Evolutionary conservation across 2,888 invertebrate genomes (phyloP), one percentile per base, ranked within the genome.

Genomic region (Melanargia galathea): DNA sequence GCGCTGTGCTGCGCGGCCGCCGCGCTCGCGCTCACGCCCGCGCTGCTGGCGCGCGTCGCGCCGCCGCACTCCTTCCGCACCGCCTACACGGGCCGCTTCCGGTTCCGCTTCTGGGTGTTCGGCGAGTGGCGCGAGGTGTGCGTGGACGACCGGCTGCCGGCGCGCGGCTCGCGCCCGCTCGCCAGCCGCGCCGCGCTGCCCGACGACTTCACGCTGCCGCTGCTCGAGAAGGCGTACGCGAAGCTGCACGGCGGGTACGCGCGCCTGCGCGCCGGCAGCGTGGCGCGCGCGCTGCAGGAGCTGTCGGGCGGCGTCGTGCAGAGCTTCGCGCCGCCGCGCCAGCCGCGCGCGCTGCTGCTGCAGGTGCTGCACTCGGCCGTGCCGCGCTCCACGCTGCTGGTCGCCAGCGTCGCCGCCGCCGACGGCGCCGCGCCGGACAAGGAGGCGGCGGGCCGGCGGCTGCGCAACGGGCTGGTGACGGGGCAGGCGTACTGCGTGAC

Each of bases 201-300:
- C 30, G 73, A 75, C 64, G 95, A 96, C 84, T 96, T 95, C 91
- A 96, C 96, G 94, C 93, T 95, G 46, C 94, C 96, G 22, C 90
- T 96, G 54, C 84, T 96, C 49, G 96, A 96, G 84, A 96, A 96
- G 85, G 96, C 96, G 10, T 96, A 96, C 82, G 96, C 96, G 69
- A 96, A 96, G 95, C 86, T 94, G 76, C 94, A 95, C 84, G 94
- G 70, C 56, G 60, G 66, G 48, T 62, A 66, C 59, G 62, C 60
- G 75, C 92, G 92, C 72, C 84, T 94, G 70, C 91, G 92, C 26
- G 55, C 93, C 62, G 63, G 73, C 67, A 92, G 93, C 67, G 93
- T 93, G 61, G 94, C 95, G 43, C 91, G 95, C 76, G 95, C 95
- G 10, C 92, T 95, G 71, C 94, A 95, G 82, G 95, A 95, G 77